Evolutionary conservation across 2,797 vertebrate species (phyloP).

Genomic region (Microctenopoma lineatum): DNA sequence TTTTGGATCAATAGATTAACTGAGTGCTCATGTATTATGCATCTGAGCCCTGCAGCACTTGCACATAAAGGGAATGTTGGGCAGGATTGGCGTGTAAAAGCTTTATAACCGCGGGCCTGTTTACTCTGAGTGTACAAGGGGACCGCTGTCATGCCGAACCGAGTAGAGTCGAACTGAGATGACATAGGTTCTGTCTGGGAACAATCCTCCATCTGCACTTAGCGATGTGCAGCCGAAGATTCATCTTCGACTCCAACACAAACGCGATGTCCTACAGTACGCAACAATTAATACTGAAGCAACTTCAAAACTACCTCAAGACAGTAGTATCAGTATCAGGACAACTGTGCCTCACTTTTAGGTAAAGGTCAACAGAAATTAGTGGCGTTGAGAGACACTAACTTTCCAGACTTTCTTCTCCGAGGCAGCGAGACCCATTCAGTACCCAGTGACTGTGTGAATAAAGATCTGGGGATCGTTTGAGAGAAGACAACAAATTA

Average conservation of each 20-base stretch:
- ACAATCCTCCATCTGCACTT: not conserved
- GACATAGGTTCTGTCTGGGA: conserved; percentile 23
- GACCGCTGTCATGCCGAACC: conserved; percentile 52
- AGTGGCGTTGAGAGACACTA: not conserved
- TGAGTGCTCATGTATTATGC: conserved; percentile 87
- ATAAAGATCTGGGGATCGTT: too few species aligned
- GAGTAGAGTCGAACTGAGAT: conserved; percentile 11
- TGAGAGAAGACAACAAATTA: too few species aligned
- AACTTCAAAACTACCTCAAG: not conserved
- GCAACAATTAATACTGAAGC: not conserved
- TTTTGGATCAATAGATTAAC: conserved; percentile 87
- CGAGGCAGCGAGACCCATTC: not conserved
- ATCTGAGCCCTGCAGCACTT: conserved; percentile 84
- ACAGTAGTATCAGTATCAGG: not conserved
- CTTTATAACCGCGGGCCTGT: conserved; percentile 84
- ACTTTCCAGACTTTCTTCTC: not conserved
- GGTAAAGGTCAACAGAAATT: too few species aligned
- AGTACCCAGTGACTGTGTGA: too few species aligned
- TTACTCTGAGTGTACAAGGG: conserved; percentile 75
- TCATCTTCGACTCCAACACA: not conserved
- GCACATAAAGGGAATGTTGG: conserved; percentile 85
- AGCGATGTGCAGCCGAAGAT: not conserved
- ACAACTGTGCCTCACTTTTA: not conserved
- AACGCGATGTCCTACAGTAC: not conserved
- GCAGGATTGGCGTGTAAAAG: conserved; percentile 85